Base-by-base conservation (phyloP, 2,888 invertebrate genomes). In the Cantharis nigra region DNA sequence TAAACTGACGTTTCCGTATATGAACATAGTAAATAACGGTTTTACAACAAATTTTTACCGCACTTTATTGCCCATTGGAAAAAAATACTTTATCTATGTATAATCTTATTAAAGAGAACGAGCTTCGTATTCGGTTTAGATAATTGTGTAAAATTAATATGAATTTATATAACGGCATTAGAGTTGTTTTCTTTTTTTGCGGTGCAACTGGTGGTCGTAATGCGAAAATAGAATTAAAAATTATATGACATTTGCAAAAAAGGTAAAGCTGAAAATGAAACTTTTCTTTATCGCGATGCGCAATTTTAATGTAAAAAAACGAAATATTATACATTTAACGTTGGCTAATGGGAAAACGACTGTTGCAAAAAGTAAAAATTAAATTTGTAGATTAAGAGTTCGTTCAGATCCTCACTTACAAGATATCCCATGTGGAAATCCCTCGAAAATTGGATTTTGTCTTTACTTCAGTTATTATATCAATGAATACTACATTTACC, bases 361-460 rank as follows among this genome's bases (percentile, higher is more conserved):
- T 49, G 23, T 23, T 67, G 26, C 20, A 67, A 64, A 67, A 67
- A 67, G 26, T 67, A 67, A 67, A 64, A 64, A 64, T 64, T 64
- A 20, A 18, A 20, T 67, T 67, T 67, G 11, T n/a, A 67, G 65
- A 67, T 23, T 67, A 67, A 67, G 13, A 67, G 26, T 67, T 18
- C 65, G 26, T 67, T 23, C 16, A 4, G n/a, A 67, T 67, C 65
- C 65, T 20, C 26, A 67, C 65, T 23, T 26, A 67, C 13, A 33
- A 67, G 23, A n/a, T 65, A 65, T 67, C 65, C 65, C 65, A 67
- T 23, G 65, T 67, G 65, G 65, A 67, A 23, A 67, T 67, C 65
- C 23, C 20, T 23, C 11, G 13, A 67, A 65, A 67, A 67, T 67
- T 67, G 18, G 26, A 67, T 67, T 67, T 67, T 49, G 49, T 67